Conservation (phyloP, 2,888 invertebrate species). For the Perizoma affinitatum region DNA sequence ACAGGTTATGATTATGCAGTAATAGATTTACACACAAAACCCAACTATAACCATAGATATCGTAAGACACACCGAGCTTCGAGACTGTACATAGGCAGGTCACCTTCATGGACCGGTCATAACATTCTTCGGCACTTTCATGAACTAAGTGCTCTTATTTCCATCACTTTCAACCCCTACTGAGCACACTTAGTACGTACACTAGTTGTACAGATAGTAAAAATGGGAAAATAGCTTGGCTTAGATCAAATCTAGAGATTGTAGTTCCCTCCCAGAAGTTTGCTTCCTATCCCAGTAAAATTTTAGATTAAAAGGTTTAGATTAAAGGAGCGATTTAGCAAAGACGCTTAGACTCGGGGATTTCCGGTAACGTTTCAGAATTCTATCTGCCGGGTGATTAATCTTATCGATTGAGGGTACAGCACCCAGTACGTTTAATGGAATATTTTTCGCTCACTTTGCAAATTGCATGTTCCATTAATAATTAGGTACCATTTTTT, state of each 20-base stretch:
- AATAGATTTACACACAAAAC: conserved; percentile 55
- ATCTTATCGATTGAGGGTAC: conserved; percentile 33
- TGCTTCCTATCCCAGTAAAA: conserved; percentile 60
- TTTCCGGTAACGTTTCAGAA: conserved; percentile 64
- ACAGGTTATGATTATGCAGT: conserved; percentile 52
- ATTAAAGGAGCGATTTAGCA: conserved; percentile 61
- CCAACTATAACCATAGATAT: conserved; percentile 82
- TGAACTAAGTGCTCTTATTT: conserved; percentile 55
- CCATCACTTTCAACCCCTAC: conserved; percentile 52
- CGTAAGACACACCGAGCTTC: conserved; percentile 75
- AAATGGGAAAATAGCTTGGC: conserved; percentile 69
- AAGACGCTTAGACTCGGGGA: conserved; percentile 58
- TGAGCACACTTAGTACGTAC: conserved; percentile 55
- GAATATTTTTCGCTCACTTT: conserved; percentile 39
- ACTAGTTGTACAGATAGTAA: conserved; percentile 53
- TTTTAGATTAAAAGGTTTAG: conserved; percentile 56
- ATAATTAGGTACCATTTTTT: conserved; percentile 43
- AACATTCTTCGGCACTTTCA: conserved; percentile 31
- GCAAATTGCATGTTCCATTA: conserved; percentile 49
- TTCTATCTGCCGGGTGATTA: conserved; percentile 39
- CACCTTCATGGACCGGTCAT: conserved; percentile 48
- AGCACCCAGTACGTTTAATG: conserved; percentile 29
- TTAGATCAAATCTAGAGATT: conserved; percentile 69
- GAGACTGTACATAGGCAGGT: conserved; percentile 61
- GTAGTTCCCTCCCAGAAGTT: conserved; percentile 63